Conservation (phyloP, 2,888 invertebrate genomes). For the Eudasyphora cyanicolor region DNA sequence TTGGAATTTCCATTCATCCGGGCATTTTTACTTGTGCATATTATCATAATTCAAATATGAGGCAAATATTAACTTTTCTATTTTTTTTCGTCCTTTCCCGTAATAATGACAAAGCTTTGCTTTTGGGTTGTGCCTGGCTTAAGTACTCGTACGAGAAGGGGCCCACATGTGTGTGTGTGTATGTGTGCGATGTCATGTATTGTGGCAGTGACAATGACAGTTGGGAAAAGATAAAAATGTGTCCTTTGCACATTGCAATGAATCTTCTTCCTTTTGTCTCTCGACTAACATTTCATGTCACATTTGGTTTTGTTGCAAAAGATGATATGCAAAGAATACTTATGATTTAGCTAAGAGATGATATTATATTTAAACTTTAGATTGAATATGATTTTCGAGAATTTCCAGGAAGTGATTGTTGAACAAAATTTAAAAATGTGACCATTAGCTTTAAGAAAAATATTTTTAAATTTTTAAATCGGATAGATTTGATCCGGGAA, state of each 20-base stretch:
- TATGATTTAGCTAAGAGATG: not conserved
- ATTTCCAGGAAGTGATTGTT: no score
- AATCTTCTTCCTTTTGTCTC: constrained; percentile 17
- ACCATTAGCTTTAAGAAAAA: no score
- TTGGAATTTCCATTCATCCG: not conserved
- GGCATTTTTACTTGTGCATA: constrained; percentile 8
- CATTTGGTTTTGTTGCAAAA: not conserved
- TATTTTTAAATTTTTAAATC: no score
- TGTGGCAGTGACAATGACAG: constrained; percentile 36
- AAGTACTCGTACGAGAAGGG: not conserved
- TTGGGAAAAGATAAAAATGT: constrained; percentile 13
- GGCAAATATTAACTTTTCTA: constrained; percentile 39
- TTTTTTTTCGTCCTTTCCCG: not conserved
- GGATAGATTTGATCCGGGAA: no score
- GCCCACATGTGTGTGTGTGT: not conserved
- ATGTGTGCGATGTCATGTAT: not conserved
- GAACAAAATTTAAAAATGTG: no score
- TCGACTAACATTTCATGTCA: constrained; percentile 25
- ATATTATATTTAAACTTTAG: not conserved
- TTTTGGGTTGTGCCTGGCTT: not conserved
- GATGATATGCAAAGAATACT: not conserved
- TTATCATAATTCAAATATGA: constrained; percentile 33
- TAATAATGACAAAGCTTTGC: constrained; percentile 18
- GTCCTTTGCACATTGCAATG: constrained; percentile 6
- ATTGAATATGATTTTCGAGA: not conserved